Base-by-base conservation (phyloP, 92 coral and sea anemone species). In the Metridium senile region DNA sequence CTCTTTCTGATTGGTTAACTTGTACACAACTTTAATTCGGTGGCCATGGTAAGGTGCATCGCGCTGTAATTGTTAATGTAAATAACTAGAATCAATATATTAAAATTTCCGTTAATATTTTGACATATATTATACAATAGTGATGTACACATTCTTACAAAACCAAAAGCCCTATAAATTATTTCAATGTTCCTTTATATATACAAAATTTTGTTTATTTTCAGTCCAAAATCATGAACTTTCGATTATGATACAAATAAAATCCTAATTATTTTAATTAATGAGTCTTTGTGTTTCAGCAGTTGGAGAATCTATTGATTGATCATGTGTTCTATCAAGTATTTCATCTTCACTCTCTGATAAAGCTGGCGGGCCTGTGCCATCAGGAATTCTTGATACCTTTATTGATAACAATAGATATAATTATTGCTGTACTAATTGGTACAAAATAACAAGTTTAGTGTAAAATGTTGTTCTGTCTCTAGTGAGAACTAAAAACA, bases 291-390 rank as follows among this genome's bases (percentile, higher is more conserved):
- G 64, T 56, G 52, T 72, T 59, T 72, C 76, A 53, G 31, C 39
- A 16, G 13, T 29, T 28, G 76, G 76, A 19, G 76, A 72, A 2
- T 72, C 65, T 19, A 59, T 31, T 3, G 65, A 17, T 9, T 26
- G 45, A 26, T 22, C 18, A 9, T 33, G 47, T 53, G 81, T 76
- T 68, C 82, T 72, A 61, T 81, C 71, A 2, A 75, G 62, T 22
- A 82, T 72, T 71, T 91, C 97, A 31, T 91, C 93, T 72, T 89
- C 97, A 68, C 87, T 82, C 56, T 86, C 90, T 39, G 90, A 86
- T 26, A 57, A 26, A 18, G 33, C 43, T 27, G 66, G 83, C 1
- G 31, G 47, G 23, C 28, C 33, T 2, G 54, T 18, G 4, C 53
- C 53, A 20, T 56, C 65, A n/a, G 62, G 73, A 10, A 66, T 39